Conservation (phyloP, 2,888 invertebrate genomes). For the Cheilosia impressa region DNA sequence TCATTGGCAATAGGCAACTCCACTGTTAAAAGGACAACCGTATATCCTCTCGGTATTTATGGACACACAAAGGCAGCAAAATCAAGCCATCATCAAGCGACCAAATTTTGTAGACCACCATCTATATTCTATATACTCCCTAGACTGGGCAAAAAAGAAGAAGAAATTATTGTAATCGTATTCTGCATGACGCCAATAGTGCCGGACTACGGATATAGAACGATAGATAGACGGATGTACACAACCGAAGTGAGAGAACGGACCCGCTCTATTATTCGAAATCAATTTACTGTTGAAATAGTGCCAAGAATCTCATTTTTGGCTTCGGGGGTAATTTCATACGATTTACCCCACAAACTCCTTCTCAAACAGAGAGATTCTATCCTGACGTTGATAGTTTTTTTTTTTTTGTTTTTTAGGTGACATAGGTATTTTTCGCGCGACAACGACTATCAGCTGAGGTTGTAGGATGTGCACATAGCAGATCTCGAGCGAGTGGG, state of each 20-base stretch:
- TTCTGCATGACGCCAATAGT: constrained; percentile 69
- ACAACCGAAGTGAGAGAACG: constrained; percentile 13
- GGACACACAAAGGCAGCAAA: constrained; percentile 41
- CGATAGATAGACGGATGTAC: constrained; percentile 48
- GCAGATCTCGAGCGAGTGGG: constrained; percentile 52
- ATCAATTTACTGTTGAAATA: constrained; percentile 83
- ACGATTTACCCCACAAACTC: constrained; percentile 11
- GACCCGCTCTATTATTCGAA: constrained; percentile 79
- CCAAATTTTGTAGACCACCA: constrained; percentile 51
- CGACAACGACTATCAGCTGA: constrained; percentile 22
- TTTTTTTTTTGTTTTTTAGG: constrained; percentile 28
- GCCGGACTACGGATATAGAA: constrained; percentile 32
- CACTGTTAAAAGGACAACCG: constrained; percentile 47
- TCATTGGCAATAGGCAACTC: constrained; percentile 20
- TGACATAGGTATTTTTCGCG: constrained; percentile 60
- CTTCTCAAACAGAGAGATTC: neutral
- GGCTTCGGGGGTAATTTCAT: constrained; percentile 67
- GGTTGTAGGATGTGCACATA: constrained; percentile 19
- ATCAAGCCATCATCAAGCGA: constrained; percentile 68
- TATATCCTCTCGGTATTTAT: constrained; percentile 59
- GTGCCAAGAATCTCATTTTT: constrained; percentile 82
- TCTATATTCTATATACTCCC: constrained; percentile 25
- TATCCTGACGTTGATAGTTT: constrained; percentile 30
- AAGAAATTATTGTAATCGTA: constrained; percentile 70
- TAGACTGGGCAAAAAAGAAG: constrained; percentile 16